A percentile compares a stretch with the other conserved stretches of the same genome.
These are phyloP conservation scores for Ochotona princeps DNA, from an alignment of 2,113 vertebrate species.

Conservation along the genomic window DNA sequence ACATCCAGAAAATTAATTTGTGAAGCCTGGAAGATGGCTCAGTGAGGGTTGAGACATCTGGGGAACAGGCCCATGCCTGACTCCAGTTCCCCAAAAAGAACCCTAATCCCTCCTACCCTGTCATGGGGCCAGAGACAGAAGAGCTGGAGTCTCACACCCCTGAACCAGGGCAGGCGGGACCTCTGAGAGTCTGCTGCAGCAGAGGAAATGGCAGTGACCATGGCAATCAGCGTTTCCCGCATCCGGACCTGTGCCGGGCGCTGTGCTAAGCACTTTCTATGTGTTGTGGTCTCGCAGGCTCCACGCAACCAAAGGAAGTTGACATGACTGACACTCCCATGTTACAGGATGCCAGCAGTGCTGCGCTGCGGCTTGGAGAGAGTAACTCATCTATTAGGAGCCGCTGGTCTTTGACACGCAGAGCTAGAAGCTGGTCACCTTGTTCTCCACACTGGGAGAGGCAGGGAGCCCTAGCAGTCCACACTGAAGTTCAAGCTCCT, in stretches of 20 bases:
- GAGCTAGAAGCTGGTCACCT: neutral
- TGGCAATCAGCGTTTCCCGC: conserved; percentile 17
- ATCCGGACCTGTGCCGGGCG: neutral
- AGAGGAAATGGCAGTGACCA: conserved; percentile 29
- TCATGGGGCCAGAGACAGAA: neutral
- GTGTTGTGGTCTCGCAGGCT: neutral
- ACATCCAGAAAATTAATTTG: conserved; percentile 6
- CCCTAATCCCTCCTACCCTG: neutral
- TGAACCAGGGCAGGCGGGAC: neutral
- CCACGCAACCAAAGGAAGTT: neutral
- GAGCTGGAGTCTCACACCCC: neutral
- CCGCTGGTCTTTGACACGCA: neutral
- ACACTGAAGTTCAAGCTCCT: neutral
- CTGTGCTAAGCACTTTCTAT: neutral
- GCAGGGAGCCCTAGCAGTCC: neutral
- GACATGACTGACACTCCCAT: neutral
- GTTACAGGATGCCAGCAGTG: conserved; percentile 42
- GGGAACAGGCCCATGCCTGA: neutral
- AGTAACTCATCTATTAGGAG: neutral
- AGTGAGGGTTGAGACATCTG: neutral
- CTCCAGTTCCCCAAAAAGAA: neutral
- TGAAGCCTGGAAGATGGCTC: conserved; percentile 9
- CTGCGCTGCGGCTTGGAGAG: neutral
- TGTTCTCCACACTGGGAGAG: neutral
- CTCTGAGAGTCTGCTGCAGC: neutral